phyloP scores from a whole-genome alignment of 1,140 invertebrate species.

The Brachionus rubens region DNA sequence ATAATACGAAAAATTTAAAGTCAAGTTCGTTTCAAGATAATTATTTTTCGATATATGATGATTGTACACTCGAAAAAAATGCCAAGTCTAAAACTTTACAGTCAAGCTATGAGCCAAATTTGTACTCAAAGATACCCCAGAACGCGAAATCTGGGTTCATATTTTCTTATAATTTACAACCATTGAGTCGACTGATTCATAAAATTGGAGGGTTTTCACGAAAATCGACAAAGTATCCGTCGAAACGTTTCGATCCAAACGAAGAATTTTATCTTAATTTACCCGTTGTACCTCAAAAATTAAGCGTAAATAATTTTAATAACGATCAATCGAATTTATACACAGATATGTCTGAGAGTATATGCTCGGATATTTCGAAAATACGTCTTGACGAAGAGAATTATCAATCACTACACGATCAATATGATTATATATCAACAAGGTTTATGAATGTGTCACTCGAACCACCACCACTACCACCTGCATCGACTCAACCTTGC shows the following conservation, averaged over 20 bases:
- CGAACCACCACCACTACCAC: background rate
- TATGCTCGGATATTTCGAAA: background rate
- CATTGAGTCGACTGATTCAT: background rate
- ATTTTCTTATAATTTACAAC: background rate
- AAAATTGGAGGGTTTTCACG: background rate
- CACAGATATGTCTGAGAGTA: constrained; percentile 30
- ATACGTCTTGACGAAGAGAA: constrained; percentile 14
- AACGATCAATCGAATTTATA: constrained; percentile 15
- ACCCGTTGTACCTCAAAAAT: background rate
- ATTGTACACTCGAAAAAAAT: background rate
- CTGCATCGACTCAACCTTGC: constrained; percentile 15
- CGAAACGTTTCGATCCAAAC: constrained; percentile 1
- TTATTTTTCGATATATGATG: constrained; percentile 1
- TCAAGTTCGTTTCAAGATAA: constrained; percentile 6
- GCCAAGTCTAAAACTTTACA: background rate
- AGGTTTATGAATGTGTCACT: background rate
- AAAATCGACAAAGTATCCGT: background rate
- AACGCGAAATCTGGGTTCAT: background rate
- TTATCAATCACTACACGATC: constrained; percentile 21
- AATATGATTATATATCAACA: constrained; percentile 15
- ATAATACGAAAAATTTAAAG: background rate
- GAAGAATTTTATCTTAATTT: constrained; percentile 1
- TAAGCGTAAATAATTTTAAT: background rate
- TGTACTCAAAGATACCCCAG: background rate
- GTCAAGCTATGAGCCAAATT: background rate